Base-by-base conservation (phyloP, 2,888 invertebrate species). In the Anaspis maculata region DNA sequence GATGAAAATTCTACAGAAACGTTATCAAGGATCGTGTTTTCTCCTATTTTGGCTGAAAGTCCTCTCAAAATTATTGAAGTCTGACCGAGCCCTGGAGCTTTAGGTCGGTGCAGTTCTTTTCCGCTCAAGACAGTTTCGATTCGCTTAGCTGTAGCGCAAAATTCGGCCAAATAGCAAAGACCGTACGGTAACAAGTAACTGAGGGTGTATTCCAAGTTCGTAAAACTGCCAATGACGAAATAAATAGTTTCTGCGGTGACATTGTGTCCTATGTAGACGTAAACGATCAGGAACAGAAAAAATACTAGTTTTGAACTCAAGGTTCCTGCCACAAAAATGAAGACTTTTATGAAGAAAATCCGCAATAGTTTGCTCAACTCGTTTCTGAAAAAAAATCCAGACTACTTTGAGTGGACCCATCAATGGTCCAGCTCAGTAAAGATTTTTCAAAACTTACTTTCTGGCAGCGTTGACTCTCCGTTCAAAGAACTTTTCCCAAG, bases 201-300 rank as follows among this genome's bases (percentile, higher is more conserved):
- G 79, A 94, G 83, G 9, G 86, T 81, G 49, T 84, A 79, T 16
- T 88, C 73, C 37, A 94, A 67, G 34, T 89, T 83, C 54, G 87
- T 89, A 67, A 88, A 92, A 60, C 91, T 84, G 5, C 90, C 83
- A n/a, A 89, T 82, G 28, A 91, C 75, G 37, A 91, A 85, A 64
- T 91, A 92, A 10, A 89, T 85, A 57, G 75, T 74, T 57, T 91
- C 86, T 3, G 95, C 83, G 3, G 79, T 82, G 46, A 94, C 74
- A 48, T 74, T 63, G 47, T 82, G 68, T 13, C 82, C 82, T 3
- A 79, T 68, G 29, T 84, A 66, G 16, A 83, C 77, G 56, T 77
- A 87, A 1, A 79, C 74, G 34, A 62, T 51, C 12, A 65, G 44
- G 26, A 62, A 54, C 7, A 61, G 34, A 32, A 57, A 64, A 41